Evolutionary conservation across 2,113 vertebrate species (phyloP).

Genomic region (Bubalus kerabau): DNA sequence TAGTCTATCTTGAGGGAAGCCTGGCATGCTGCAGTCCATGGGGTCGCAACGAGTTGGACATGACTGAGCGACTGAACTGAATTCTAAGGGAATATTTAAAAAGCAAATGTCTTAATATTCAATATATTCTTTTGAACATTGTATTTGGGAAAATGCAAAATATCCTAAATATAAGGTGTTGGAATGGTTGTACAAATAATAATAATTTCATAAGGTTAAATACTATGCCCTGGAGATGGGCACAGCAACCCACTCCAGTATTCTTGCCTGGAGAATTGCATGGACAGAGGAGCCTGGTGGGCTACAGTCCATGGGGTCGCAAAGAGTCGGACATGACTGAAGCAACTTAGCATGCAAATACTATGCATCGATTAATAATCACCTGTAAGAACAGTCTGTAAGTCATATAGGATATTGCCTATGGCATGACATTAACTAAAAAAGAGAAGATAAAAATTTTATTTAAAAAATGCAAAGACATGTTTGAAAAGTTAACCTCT

Average conservation of each 20-base stretch:
- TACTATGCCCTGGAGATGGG: background rate
- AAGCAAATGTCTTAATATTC: background rate
- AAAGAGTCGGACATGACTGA: background rate
- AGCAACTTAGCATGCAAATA: background rate
- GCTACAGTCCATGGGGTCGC: background rate
- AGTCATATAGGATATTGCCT: background rate
- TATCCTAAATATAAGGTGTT: background rate
- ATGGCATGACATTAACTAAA: background rate
- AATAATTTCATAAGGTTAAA: background rate
- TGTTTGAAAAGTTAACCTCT: constrained; percentile 1
- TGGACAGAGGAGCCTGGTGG: background rate
- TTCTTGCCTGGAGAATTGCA: background rate
- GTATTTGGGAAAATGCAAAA: background rate
- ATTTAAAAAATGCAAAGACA: background rate
- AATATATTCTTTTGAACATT: background rate
- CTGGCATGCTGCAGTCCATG: background rate
- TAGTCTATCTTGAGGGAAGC: background rate
- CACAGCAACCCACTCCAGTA: background rate
- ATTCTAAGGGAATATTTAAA: constrained; percentile 15
- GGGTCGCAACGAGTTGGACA: background rate
- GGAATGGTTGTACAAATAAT: background rate
- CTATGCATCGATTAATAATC: background rate
- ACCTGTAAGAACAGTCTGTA: background rate
- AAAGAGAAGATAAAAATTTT: background rate
- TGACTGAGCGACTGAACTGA: background rate